These are phyloP conservation scores for Tigriopus californicus DNA, from an alignment of 2,888 invertebrate species.

Conservation along the genomic window DNA sequence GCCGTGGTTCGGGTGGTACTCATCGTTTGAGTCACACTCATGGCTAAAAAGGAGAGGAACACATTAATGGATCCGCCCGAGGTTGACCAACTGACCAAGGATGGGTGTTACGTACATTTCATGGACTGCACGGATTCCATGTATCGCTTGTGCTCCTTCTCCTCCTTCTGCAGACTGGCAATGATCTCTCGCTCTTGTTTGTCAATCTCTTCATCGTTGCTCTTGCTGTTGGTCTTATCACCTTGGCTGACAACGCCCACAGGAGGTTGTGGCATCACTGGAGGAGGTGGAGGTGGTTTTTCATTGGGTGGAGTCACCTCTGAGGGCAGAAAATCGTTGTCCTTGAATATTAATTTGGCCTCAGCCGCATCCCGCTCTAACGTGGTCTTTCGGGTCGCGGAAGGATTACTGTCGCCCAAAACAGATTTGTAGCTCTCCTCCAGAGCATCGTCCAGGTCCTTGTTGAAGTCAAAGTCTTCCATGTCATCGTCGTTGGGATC, in stretches of 20 bases:
- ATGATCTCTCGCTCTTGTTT: slow-evolving; percentile 46
- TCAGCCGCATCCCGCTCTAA: no score
- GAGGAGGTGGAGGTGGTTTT: slow-evolving; percentile 62
- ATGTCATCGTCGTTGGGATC: not conserved
- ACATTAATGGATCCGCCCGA: not conserved
- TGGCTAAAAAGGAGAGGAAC: not conserved
- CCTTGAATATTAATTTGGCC: no score
- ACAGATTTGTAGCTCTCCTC: slow-evolving; percentile 11
- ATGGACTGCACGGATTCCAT: slow-evolving; percentile 13
- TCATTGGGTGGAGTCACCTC: slow-evolving; percentile 60
- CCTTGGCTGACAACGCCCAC: no score
- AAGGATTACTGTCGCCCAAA: not conserved
- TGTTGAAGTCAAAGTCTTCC: not conserved
- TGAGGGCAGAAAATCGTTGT: slow-evolving; percentile 31
- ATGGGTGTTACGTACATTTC: not conserved
- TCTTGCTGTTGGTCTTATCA: slow-evolving; percentile 21
- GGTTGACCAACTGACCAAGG: not conserved
- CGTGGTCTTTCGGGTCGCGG: no score
- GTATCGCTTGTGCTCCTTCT: slow-evolving; percentile 28
- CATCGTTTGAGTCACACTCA: slow-evolving; percentile 22
- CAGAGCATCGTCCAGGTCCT: slow-evolving; percentile 7
- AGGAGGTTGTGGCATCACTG: no score
- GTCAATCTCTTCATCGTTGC: slow-evolving; percentile 48
- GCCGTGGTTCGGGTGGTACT: slow-evolving; percentile 21
- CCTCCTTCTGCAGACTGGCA: slow-evolving; percentile 40